Evolutionary conservation across 2,888 invertebrate species (phyloP).

Genomic region (Branchipolynoe longqiensis): DNA sequence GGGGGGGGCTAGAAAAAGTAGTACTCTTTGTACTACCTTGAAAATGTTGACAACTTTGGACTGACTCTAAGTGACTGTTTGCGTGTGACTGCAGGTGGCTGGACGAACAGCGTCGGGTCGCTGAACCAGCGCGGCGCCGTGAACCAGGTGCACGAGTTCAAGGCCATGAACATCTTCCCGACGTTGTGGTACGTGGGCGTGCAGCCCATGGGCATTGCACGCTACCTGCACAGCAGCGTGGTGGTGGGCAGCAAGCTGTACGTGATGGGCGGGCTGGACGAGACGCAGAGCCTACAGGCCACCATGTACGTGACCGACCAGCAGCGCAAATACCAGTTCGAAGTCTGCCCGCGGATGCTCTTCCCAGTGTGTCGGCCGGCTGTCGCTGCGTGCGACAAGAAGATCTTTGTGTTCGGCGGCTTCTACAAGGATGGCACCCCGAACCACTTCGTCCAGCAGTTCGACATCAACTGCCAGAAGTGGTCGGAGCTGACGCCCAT

Average conservation of each 20-base stretch:
- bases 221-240: conserved; percentile 67
- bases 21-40: no score
- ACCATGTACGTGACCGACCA: conserved; percentile 66
- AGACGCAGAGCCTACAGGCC: conserved; percentile 67
- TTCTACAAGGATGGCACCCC: conserved; percentile 64
- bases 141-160: conserved; percentile 68
- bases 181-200: conserved; percentile 69
- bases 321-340: conserved; percentile 62
- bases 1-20: no score
- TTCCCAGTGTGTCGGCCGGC: conserved; percentile 66
- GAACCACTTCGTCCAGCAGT: conserved; percentile 63
- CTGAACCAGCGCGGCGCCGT: conserved; percentile 68
- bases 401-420: conserved; percentile 67
- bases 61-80: no score
- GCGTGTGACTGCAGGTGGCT: conserved; percentile 67
- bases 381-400: conserved; percentile 61
- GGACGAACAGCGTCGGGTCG: conserved; percentile 64
- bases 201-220: conserved; percentile 66
- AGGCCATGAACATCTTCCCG: conserved; percentile 68
- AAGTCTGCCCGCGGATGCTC: conserved; percentile 67
- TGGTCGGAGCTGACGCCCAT: conserved; percentile 65
- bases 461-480: conserved; percentile 60
- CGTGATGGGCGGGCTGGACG: conserved; percentile 68
- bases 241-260: conserved; percentile 62
- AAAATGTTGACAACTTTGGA: no score